These are phyloP conservation scores for Rousettus madagascariensis DNA, from an alignment of 2,797 vertebrate genomes.

Conservation along the genomic window DNA sequence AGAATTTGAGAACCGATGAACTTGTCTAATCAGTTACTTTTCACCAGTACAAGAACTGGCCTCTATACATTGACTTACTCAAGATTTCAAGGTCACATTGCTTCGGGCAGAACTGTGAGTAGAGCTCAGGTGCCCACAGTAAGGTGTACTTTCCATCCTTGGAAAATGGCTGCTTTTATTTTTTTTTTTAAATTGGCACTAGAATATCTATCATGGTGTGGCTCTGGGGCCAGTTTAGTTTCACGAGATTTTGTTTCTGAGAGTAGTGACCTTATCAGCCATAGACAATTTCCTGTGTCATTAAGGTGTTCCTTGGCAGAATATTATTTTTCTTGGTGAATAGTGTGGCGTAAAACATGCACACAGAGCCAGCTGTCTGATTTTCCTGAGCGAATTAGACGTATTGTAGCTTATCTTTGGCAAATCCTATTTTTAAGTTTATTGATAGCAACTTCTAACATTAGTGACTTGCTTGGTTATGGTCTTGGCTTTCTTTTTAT, in stretches of 20 bases:
- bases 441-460: constrained; percentile 41
- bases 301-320: constrained; percentile 67
- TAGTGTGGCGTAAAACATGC: constrained; percentile 1
- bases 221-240: constrained; percentile 13
- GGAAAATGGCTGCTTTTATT: not conserved
- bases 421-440: constrained; percentile 64
- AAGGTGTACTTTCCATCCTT: not conserved
- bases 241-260: constrained; percentile 50
- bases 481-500: constrained; percentile 53
- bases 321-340: constrained; percentile 71
- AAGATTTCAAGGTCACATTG: not conserved
- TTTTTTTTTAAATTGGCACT: not conserved
- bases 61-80: not conserved
- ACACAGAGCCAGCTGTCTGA: constrained; percentile 14
- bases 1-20: constrained; percentile 16
- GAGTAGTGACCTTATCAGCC: constrained; percentile 64
- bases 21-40: not conserved
- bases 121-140: not conserved
- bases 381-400: constrained; percentile 59
- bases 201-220: constrained; percentile 47
- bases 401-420: constrained; percentile 59
- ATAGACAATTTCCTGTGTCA: constrained; percentile 69
- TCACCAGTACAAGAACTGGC: not conserved
- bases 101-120: not conserved
- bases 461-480: constrained; percentile 48